These are phyloP conservation scores for Tryphoninae sp. DNA, from an alignment of 2,888 invertebrate species.

Conservation along the genomic window DNA sequence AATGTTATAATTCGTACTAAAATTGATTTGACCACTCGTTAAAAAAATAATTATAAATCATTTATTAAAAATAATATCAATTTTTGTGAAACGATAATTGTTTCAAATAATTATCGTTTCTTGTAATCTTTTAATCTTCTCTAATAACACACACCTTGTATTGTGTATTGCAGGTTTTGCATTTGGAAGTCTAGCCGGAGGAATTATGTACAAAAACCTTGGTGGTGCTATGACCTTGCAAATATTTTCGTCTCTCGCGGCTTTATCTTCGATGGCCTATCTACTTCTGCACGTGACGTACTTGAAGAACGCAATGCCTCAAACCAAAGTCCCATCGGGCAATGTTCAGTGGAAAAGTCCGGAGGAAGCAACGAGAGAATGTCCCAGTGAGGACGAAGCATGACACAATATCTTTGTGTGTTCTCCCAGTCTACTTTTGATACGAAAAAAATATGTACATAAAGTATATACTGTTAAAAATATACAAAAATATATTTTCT, in stretches of 20 bases:
- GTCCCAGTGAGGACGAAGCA: slow-evolving; percentile 61
- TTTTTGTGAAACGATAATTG: slow-evolving; percentile 19
- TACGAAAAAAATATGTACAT: slow-evolving; percentile 6
- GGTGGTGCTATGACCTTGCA: slow-evolving; percentile 85
- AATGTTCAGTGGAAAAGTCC: slow-evolving; percentile 73
- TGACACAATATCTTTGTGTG: slow-evolving; percentile 8
- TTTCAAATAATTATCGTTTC: slow-evolving; percentile 5
- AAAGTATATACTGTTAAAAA: background rate
- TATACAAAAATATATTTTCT: background rate
- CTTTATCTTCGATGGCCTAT: slow-evolving; percentile 81
- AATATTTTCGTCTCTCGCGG: slow-evolving; percentile 81
- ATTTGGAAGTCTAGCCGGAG: slow-evolving; percentile 89
- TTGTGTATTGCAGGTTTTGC: slow-evolving; percentile 85
- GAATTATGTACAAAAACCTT: slow-evolving; percentile 85
- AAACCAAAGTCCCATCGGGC: slow-evolving; percentile 57
- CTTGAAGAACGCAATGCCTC: slow-evolving; percentile 75
- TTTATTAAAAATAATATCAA: slow-evolving; percentile 31
- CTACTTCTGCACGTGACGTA: slow-evolving; percentile 79
- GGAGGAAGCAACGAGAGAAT: slow-evolving; percentile 71
- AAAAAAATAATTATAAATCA: background rate
- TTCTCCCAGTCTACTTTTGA: slow-evolving; percentile 4
- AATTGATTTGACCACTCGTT: background rate
- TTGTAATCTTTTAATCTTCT: slow-evolving; percentile 33
- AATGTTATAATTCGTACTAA: background rate
- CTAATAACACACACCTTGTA: slow-evolving; percentile 36